phyloP scores from a whole-genome alignment of 2,113 vertebrate genomes.

The Setophaga coronata region DNA sequence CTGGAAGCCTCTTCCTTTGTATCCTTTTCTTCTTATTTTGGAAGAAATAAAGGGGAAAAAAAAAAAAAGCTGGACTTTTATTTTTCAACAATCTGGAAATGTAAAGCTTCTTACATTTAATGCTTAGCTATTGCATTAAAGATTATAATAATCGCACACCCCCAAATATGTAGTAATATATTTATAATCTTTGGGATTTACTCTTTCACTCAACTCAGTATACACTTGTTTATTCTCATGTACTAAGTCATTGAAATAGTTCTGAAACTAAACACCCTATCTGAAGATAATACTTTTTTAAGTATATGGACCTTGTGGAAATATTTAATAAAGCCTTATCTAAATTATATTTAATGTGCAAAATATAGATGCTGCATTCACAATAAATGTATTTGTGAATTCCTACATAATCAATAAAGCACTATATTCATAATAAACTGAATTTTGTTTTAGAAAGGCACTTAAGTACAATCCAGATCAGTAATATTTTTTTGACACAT shows the following conservation, averaged over 20 bases:
- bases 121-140: not conserved
- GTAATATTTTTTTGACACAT: not conserved
- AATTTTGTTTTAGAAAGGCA: not conserved
- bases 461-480: not conserved
- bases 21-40: not conserved
- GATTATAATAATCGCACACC: not conserved
- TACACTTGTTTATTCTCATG: not conserved
- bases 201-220: not conserved
- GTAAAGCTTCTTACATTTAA: not conserved
- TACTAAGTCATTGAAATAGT: not conserved
- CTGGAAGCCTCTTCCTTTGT: not conserved
- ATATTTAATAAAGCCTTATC: not conserved
- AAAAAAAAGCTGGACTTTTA: not conserved
- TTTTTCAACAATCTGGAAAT: not conserved
- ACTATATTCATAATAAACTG: not conserved
- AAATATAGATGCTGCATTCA: not conserved
- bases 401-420: not conserved
- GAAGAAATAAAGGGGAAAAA: not conserved
- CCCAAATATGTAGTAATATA: not conserved
- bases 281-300: not conserved
- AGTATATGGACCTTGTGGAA: not conserved
- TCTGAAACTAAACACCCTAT: not conserved
- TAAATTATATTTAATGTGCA: not conserved
- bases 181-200: not conserved
- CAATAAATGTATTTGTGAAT: not conserved